Evolutionary conservation across 2,888 invertebrate species (phyloP).

Genomic region (Alitta virens): DNA sequence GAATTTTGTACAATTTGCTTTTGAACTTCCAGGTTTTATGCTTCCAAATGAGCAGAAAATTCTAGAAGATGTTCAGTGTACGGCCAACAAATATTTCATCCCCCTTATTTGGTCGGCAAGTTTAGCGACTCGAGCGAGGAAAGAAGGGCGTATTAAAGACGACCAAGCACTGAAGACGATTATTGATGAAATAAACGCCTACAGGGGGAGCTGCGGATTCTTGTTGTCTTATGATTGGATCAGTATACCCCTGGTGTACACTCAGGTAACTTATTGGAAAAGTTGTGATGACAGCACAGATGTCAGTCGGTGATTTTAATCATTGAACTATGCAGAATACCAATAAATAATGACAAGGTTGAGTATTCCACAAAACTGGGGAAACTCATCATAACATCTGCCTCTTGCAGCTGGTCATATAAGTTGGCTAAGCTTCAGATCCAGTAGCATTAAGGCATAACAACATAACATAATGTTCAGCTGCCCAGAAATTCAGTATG

Average conservation of each 20-base stretch:
- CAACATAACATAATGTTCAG: no score
- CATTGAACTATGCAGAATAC: no score
- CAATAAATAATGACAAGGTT: no score
- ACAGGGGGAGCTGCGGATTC: conserved; percentile 60
- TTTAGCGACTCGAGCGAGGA: conserved; percentile 62
- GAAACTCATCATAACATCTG: no score
- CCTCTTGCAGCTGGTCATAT: no score
- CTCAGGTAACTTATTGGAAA: conserved; percentile 56
- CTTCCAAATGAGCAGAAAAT: conserved; percentile 63
- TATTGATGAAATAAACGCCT: conserved; percentile 81
- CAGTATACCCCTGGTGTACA: conserved; percentile 65
- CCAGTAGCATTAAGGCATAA: no score
- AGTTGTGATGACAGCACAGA: no score
- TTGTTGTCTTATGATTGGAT: conserved; percentile 64
- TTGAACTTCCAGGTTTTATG: conserved; percentile 64
- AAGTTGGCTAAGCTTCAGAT: no score
- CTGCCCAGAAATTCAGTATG: no score
- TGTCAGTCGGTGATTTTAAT: no score
- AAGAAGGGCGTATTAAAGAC: conserved; percentile 61
- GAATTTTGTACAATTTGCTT: no score
- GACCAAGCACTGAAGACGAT: conserved; percentile 92
- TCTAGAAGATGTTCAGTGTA: conserved; percentile 63
- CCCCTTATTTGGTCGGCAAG: conserved; percentile 67
- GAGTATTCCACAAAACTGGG: no score
- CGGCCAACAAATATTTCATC: conserved; percentile 68